Conservation (phyloP, 2,113 vertebrate species). For the Caracal caracal region DNA sequence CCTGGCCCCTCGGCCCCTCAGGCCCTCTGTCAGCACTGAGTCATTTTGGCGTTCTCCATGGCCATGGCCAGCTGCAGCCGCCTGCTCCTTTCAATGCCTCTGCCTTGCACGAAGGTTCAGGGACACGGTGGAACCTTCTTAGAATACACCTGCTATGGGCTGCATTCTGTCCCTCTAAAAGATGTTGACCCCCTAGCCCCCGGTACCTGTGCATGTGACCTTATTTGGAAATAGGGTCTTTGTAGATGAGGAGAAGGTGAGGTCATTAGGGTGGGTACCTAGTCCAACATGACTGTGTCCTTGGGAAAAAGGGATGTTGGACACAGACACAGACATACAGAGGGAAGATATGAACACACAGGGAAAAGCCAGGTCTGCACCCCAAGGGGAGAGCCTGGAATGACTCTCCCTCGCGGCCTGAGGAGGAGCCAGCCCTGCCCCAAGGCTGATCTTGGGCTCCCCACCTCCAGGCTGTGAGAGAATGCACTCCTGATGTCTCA, state of each 20-base stretch:
- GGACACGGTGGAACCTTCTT: too few species aligned
- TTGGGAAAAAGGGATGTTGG: neutral
- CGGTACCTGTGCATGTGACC: fast-evolving
- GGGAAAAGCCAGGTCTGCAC: fast-evolving
- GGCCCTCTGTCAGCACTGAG: neutral
- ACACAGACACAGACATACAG: too few species aligned
- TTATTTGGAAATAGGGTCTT: neutral
- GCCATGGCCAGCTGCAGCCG: fast-evolving
- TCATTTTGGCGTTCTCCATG: neutral
- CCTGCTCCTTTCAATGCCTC: fast-evolving
- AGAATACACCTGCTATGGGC: fast-evolving
- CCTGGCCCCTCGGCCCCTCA: neutral
- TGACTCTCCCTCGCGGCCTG: neutral
- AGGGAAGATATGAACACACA: neutral
- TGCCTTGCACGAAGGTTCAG: neutral
- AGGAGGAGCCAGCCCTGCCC: fast-evolving
- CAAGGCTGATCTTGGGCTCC: neutral
- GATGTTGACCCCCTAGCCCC: fast-evolving
- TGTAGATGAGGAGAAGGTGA: neutral
- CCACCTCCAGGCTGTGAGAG: fast-evolving
- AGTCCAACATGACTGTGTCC: neutral
- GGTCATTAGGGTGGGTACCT: neutral
- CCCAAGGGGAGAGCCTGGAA: fast-evolving
- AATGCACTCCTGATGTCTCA: fast-evolving
- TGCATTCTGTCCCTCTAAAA: neutral